Evolutionary conservation across 2,113 vertebrate species (phyloP).

Genomic region (Sprattus sprattus): DNA sequence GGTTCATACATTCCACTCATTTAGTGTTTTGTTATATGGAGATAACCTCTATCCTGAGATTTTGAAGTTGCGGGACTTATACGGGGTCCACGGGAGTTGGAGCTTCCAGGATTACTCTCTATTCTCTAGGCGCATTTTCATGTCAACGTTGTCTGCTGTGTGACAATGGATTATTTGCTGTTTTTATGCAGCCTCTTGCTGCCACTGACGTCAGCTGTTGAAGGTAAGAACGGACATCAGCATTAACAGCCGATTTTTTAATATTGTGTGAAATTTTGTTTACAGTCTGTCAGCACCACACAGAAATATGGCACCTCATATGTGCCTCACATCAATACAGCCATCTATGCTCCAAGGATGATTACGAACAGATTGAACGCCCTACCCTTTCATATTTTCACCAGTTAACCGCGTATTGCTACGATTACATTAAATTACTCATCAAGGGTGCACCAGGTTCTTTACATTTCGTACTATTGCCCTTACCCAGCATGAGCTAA

Average conservation of each 20-base stretch:
- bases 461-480: not conserved
- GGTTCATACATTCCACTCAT: not conserved
- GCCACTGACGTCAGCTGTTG: slow-evolving; percentile 68
- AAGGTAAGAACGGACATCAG: slow-evolving; percentile 67
- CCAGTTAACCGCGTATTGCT: not conserved
- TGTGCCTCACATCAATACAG: not conserved
- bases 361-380: no score
- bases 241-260: not conserved
- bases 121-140: slow-evolving; percentile 66
- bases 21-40: slow-evolving; percentile 58
- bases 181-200: slow-evolving; percentile 75
- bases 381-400: not conserved
- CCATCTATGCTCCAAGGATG: not conserved
- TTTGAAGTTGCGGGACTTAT: slow-evolving; percentile 55
- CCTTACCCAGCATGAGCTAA: not conserved
- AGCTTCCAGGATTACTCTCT: slow-evolving; percentile 60
- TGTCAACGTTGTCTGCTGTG: slow-evolving; percentile 65
- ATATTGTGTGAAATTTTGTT: not conserved
- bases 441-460: not conserved
- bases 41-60: slow-evolving; percentile 55
- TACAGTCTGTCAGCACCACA: not conserved
- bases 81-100: slow-evolving; percentile 54
- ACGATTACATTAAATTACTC: not conserved
- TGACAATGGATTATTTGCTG: slow-evolving; percentile 82
- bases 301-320: not conserved